phyloP scores from a whole-genome alignment of 1,140 invertebrate species.

The Lucilia sericata region DNA sequence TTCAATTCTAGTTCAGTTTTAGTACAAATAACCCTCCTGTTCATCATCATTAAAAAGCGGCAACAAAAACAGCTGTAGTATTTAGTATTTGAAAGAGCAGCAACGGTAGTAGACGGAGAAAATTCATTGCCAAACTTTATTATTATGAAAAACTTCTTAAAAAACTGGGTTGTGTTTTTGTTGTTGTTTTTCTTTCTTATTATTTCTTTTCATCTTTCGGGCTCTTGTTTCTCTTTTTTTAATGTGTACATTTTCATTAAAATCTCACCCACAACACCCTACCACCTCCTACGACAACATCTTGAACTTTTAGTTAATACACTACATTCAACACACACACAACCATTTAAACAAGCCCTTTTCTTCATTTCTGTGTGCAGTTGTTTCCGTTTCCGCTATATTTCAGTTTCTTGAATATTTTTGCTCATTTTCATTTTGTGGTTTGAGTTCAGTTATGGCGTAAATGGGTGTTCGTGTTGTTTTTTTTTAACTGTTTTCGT shows the following conservation, averaged over 20 bases:
- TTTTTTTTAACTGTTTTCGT: conserved; percentile 30
- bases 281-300: too few species aligned
- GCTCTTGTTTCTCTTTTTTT: background rate
- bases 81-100: background rate
- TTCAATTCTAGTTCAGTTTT: too few species aligned
- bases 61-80: background rate
- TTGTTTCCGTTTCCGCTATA: background rate
- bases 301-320: too few species aligned
- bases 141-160: conserved; percentile 27
- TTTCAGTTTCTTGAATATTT: background rate
- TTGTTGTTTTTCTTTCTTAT: background rate
- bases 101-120: background rate
- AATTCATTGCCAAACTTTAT: conserved; percentile 35
- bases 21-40: background rate
- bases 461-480: conserved; percentile 4
- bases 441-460: background rate
- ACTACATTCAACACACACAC: background rate
- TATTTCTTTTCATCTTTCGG: background rate
- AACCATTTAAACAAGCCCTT: background rate
- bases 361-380: background rate
- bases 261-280: background rate
- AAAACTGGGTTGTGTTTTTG: conserved; percentile 9
- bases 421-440: conserved; percentile 17
- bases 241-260: conserved; percentile 16
- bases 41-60: conserved; percentile 9